Base-by-base conservation (phyloP, 2,797 vertebrate species). In the Anguilla megastoma region DNA sequence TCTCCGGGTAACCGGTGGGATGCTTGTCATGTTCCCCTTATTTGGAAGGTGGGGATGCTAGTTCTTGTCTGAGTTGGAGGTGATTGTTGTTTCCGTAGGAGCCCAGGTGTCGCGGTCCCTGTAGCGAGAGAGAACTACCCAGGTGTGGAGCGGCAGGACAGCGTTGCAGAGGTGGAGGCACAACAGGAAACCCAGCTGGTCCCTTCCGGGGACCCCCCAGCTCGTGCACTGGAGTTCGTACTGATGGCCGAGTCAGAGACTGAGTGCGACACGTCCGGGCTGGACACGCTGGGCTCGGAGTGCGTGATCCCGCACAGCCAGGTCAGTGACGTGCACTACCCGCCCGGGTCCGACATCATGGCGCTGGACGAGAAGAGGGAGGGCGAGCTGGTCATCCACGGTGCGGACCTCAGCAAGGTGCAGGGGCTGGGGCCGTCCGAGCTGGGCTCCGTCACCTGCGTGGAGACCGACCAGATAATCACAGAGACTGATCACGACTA, bases 171-270 rank as follows among this genome's bases (percentile, higher is more conserved):
- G 30, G 74, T 21, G 74, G 33, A 79, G 74, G 74, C 16, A 5
- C 36, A 3, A 21, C 74, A 79, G 4, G 33, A 18, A 41, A 36
- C 36, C 33, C 74, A 79, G 33, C 74, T 79, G 74, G 74, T 45
- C 14, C 74, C 74, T 6, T 5, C 74, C 94, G 88, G 0, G 63
- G 96, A 96, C 94, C 96, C 96, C 95, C 96, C 96, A 95, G 96
- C 96, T 94, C 96, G 95, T 90, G 96, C 96, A 95, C 93, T 97
- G 95, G 96, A 97, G 96, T 96, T 96, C 93, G 96, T 97, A 90
- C 95, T 97, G 93, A 97, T 97, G 96, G 95, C 96, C 18, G 96
- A 97, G 96, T 97, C 96, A 95, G 96, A 97, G 96, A 96, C 96
- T 95, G 96, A 97, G 91, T 97, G 96, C 95, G 96, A 97, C 96